Percentiles rank a stretch among this genome's conserved stretches.
Conservation (phyloP, 2,113 vertebrate genomes). For the Poeciliopsis retropinna region DNA sequence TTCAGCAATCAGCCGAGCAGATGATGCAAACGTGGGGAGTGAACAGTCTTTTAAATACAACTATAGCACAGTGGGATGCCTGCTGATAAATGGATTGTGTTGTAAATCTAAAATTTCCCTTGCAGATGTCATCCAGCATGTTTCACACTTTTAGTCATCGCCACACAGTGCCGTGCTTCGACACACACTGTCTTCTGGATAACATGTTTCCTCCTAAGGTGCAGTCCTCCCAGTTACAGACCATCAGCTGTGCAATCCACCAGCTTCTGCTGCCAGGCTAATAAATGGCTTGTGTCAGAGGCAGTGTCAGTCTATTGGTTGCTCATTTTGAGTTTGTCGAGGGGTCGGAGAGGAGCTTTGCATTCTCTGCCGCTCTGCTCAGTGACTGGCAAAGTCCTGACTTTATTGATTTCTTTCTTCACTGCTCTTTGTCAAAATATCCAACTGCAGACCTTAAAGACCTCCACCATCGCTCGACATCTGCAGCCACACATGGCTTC, state of each 20-base stretch:
- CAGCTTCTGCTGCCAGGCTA: slow-evolving; percentile 81
- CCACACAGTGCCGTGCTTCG: slow-evolving; percentile 8
- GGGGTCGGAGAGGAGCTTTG: slow-evolving; percentile 74
- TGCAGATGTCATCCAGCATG: slow-evolving; percentile 14
- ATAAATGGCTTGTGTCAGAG: slow-evolving; percentile 96
- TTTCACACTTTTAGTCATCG: slow-evolving; percentile 33
- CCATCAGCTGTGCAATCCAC: slow-evolving; percentile 74
- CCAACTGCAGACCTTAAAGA: slow-evolving; percentile 93
- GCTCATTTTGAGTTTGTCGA: slow-evolving; percentile 94
- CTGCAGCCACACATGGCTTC: slow-evolving; percentile 69
- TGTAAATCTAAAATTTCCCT: slow-evolving; percentile 32
- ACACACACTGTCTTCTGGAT: slow-evolving; percentile 15
- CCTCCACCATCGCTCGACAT: slow-evolving; percentile 86
- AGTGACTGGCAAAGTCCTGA: slow-evolving; percentile 77
- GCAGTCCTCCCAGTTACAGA: slow-evolving; percentile 72
- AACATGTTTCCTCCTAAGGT: slow-evolving; percentile 58
- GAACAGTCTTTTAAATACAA: slow-evolving; percentile 21
- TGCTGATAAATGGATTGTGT: slow-evolving; percentile 33
- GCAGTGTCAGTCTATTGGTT: slow-evolving; percentile 92
- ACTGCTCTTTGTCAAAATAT: slow-evolving; percentile 99
- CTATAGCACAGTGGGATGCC: neutral
- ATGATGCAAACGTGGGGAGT: slow-evolving; percentile 61
- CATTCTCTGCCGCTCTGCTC: slow-evolving; percentile 67
- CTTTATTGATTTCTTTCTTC: slow-evolving; percentile 98
- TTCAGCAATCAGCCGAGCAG: slow-evolving; percentile 59